Conservation (phyloP, 64 coral and sea anemone species). For the Montipora cactus region DNA sequence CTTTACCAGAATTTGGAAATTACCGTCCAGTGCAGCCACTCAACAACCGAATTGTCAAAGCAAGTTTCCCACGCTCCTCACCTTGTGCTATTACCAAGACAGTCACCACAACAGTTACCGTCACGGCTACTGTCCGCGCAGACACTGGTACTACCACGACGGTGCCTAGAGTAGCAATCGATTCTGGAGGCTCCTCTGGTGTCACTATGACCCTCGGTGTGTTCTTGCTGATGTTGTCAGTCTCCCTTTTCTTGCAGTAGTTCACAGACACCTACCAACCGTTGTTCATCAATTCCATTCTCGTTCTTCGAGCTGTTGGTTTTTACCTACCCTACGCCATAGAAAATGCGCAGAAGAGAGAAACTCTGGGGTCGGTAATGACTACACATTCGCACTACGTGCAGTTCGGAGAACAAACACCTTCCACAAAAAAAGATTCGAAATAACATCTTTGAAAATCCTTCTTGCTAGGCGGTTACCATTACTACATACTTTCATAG, state of each 20-base stretch:
- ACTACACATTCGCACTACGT: not conserved
- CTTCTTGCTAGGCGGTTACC: not conserved
- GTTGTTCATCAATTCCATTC: not conserved
- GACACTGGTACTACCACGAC: not conserved
- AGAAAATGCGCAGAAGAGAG: not conserved
- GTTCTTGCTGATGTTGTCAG: constrained; percentile 9
- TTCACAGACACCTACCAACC: not conserved
- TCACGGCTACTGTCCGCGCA: not conserved
- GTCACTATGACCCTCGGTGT: not conserved
- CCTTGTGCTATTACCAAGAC: not conserved
- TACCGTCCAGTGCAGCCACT: constrained; percentile 71
- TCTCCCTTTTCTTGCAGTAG: not conserved
- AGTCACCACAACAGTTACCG: not conserved
- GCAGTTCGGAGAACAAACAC: not conserved
- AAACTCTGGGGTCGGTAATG: not conserved
- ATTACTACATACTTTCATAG: not conserved
- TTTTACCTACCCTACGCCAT: not conserved
- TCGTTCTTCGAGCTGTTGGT: not conserved
- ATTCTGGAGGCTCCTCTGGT: constrained; percentile 7
- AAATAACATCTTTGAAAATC: not conserved
- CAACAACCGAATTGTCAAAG: constrained; percentile 44
- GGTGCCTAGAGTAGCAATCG: not conserved
- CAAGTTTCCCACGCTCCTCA: constrained; percentile 28
- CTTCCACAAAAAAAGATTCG: not conserved
- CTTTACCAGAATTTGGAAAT: not conserved